Evolutionary conservation across 2,797 vertebrate genomes (phyloP).

Genomic region (Ctenopoma kingsleyae): DNA sequence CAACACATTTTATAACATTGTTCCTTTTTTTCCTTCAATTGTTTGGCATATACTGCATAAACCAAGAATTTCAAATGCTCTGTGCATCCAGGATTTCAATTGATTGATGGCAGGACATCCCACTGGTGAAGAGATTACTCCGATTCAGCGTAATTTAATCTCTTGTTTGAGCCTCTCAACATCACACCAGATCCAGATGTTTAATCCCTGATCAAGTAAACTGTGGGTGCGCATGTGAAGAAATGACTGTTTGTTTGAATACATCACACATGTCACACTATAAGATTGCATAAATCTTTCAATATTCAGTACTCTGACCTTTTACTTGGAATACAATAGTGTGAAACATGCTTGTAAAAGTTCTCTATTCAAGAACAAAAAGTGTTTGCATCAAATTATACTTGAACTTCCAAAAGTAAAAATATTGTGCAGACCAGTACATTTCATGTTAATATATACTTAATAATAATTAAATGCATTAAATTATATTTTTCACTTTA

Average conservation of each 20-base stretch:
- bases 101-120: neutral
- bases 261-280: neutral
- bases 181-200: slow-evolving; percentile 24
- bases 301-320: too few relatives aligned
- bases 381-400: neutral
- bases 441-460: too few relatives aligned
- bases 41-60: neutral
- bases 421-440: neutral
- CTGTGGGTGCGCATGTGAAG: neutral
- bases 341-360: neutral
- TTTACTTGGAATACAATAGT: neutral
- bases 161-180: slow-evolving; percentile 8
- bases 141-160: slow-evolving; percentile 23
- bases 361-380: too few relatives aligned
- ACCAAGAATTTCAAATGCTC: neutral
- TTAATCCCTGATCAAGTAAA: slow-evolving; percentile 20
- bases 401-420: too few relatives aligned
- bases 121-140: slow-evolving; percentile 14
- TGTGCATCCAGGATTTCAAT: neutral
- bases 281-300: neutral
- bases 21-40: neutral
- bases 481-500: too few relatives aligned
- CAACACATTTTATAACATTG: neutral
- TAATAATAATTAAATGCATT: too few relatives aligned
- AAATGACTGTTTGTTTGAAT: neutral